phyloP scores from a whole-genome alignment of 30 jellyfish, hydroid and myxozoan genomes.

The Aurelia aurita complex sp. Pacific region DNA sequence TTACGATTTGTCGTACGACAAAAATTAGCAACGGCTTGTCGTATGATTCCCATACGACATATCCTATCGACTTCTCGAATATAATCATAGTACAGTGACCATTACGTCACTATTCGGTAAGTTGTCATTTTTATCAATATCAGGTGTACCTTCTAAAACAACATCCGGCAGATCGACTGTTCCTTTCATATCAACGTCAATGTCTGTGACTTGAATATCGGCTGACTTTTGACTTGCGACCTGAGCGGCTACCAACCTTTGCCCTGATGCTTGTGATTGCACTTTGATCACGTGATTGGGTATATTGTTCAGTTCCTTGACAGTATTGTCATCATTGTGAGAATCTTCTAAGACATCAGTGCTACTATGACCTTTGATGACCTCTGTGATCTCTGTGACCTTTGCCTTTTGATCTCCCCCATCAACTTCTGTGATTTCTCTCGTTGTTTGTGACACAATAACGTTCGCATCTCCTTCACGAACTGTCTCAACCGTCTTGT shows the following conservation, averaged over 20 bases:
- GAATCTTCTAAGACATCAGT: no score
- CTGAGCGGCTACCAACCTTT: background rate
- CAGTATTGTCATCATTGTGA: no score
- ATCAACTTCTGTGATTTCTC: background rate
- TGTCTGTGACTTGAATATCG: background rate
- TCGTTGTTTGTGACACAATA: background rate
- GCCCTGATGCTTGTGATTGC: background rate
- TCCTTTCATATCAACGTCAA: background rate
- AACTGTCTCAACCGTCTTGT: background rate
- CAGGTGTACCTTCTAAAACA: background rate
- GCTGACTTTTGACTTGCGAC: background rate
- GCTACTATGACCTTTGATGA: no score
- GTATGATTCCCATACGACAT: no score
- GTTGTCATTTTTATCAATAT: background rate
- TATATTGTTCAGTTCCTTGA: background rate
- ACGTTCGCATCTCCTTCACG: background rate
- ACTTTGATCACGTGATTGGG: background rate
- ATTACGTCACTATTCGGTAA: background rate
- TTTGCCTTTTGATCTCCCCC: background rate
- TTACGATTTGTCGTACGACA: no score
- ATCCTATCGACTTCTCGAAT: background rate
- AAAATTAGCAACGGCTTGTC: no score
- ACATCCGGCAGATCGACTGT: background rate
- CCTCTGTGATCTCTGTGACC: no score
- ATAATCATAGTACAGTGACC: slow-evolving; percentile 4